Evolutionary conservation across 2,888 invertebrate species (phyloP).

Genomic region (Synanthedon myopaeformis): DNA sequence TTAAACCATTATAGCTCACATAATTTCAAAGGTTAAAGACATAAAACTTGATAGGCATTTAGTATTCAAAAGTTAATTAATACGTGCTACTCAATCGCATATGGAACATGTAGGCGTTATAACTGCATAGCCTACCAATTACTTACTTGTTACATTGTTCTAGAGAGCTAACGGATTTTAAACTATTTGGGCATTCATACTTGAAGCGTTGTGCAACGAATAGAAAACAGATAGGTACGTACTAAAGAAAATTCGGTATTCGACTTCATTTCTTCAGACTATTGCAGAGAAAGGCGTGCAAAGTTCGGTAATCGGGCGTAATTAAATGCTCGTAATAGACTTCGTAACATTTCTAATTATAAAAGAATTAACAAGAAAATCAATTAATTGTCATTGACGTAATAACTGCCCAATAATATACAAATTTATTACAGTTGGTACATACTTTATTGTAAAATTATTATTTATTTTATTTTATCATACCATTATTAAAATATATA

Average conservation of each 20-base stretch:
- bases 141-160: background rate
- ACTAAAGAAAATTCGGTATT: background rate
- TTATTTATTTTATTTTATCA: background rate
- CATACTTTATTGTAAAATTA: background rate
- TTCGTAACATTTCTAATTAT: background rate
- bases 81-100: background rate
- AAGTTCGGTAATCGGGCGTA: background rate
- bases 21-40: too few relatives aligned
- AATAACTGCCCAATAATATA: background rate
- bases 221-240: background rate
- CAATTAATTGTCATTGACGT: background rate
- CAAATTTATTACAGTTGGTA: background rate
- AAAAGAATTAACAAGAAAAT: background rate
- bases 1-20: too few relatives aligned
- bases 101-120: background rate
- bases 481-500: too few relatives aligned
- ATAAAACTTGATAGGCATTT: too few relatives aligned
- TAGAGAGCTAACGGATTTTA: background rate
- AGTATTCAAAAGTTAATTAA: too few relatives aligned
- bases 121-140: background rate
- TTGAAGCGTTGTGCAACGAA: slow-evolving; percentile 1
- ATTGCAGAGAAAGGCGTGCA: background rate
- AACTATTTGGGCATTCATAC: background rate
- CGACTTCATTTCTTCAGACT: background rate
- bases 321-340: background rate